Percentiles rank a stretch among this genome's conserved stretches.
Conservation (phyloP, 1,140 invertebrate genomes). For the Sitophilus oryzae region DNA sequence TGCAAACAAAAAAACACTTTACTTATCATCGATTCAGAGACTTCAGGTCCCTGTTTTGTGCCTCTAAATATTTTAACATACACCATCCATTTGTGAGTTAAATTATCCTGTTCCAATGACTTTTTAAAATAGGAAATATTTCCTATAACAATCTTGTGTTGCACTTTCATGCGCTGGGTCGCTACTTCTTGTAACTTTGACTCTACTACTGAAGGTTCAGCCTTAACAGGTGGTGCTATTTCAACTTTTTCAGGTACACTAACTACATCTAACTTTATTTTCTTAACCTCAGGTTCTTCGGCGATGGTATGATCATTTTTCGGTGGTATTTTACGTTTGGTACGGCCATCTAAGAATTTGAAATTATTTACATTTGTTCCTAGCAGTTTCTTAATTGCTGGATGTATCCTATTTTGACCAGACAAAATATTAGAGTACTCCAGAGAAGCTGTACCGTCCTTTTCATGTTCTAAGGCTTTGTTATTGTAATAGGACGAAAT, state of each 20-base stretch:
- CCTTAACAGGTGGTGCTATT: constrained; percentile 7
- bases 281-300: constrained; percentile 20
- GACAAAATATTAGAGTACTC: constrained; percentile 20
- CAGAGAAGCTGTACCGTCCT: constrained; percentile 14
- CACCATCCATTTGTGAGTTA: constrained; percentile 88
- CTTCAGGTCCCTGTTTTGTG: constrained; percentile 53
- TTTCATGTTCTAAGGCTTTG: constrained; percentile 49
- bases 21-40: constrained; percentile 54
- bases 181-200: not conserved
- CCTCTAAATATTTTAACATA: constrained; percentile 61
- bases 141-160: constrained; percentile 57
- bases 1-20: constrained; percentile 80
- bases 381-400: constrained; percentile 62
- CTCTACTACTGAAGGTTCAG: constrained; percentile 7
- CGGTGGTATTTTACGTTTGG: constrained; percentile 23
- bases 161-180: constrained; percentile 37
- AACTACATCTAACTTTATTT: constrained; percentile 28
- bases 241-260: constrained; percentile 10
- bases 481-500: constrained; percentile 64
- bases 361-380: constrained; percentile 50
- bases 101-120: constrained; percentile 59
- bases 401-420: constrained; percentile 61
- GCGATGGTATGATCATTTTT: constrained; percentile 10
- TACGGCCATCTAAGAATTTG: constrained; percentile 38
- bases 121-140: constrained; percentile 83